A percentile compares a stretch with the other conserved stretches of the same genome.
Evolutionary conservation across 2,797 vertebrate species (phyloP).

Genomic region (Australoheros facetus): DNA sequence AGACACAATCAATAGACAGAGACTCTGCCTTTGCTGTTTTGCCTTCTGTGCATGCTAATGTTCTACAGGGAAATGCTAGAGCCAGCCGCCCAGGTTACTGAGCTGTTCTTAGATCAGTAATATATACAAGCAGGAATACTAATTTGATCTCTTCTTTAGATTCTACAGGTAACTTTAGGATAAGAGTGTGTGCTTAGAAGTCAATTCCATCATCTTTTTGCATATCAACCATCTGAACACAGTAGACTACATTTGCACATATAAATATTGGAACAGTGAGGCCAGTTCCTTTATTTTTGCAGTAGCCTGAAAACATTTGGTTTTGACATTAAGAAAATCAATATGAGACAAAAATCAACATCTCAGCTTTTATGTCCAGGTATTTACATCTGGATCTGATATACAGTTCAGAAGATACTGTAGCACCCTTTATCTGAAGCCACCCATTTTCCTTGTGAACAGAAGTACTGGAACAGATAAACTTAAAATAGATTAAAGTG

Average conservation of each 20-base stretch:
- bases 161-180: conserved; percentile 15
- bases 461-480: no score
- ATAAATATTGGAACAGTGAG: no score
- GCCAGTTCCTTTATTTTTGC: no score
- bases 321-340: no score
- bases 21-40: neutral
- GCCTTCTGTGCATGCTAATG: conserved; percentile 19
- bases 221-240: neutral
- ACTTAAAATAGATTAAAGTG: no score
- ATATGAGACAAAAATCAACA: no score
- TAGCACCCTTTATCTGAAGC: no score
- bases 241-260: neutral
- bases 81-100: neutral
- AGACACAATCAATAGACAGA: conserved; percentile 42
- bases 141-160: neutral
- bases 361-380: no score
- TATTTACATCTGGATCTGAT: no score
- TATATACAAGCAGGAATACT: neutral
- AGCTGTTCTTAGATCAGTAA: conserved; percentile 6
- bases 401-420: no score
- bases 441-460: no score
- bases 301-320: no score
- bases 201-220: neutral
- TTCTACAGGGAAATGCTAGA: neutral
- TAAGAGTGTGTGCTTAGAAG: conserved; percentile 1